Evolutionary conservation across 92 coral and sea anemone species (phyloP).

Genomic region (Zoanthus solanderi): DNA sequence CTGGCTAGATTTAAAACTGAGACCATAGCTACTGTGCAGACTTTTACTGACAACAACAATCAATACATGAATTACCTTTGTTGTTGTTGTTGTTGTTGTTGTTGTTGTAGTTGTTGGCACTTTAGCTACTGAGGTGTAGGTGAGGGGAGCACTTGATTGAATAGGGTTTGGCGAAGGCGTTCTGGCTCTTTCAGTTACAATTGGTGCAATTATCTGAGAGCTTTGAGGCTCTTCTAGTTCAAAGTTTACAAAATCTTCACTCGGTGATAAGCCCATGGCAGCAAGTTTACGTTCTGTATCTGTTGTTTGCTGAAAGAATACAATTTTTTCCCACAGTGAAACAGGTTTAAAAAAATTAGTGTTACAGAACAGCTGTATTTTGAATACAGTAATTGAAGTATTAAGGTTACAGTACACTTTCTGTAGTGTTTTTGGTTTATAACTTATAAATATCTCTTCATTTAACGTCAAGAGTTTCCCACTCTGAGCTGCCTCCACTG

Average conservation of each 20-base stretch:
- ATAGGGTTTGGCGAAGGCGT: slow-evolving; percentile 77
- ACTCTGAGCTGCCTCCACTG: too few species aligned
- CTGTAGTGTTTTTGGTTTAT: too few species aligned
- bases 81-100: slow-evolving; percentile 21
- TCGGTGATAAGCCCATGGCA: slow-evolving; percentile 94
- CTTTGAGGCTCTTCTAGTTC: slow-evolving; percentile 71
- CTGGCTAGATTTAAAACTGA: too few species aligned
- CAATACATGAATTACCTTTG: slow-evolving; percentile 43
- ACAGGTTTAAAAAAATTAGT: too few species aligned
- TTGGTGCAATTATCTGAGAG: slow-evolving; percentile 91
- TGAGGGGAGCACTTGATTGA: slow-evolving; percentile 65
- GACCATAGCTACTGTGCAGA: background rate
- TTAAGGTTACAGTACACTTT: too few species aligned
- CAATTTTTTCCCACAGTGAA: too few species aligned
- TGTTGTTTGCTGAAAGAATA: slow-evolving; percentile 73
- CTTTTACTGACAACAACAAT: background rate
- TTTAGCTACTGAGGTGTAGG: slow-evolving; percentile 68
- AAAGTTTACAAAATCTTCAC: slow-evolving; percentile 93
- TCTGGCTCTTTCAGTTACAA: slow-evolving; percentile 62
- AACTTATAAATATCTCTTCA: too few species aligned
- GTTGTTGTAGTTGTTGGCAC: slow-evolving; percentile 42
- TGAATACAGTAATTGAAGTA: too few species aligned
- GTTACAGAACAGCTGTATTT: too few species aligned
- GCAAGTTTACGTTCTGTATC: slow-evolving; percentile 98
- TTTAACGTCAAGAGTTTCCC: too few species aligned